These are phyloP conservation scores for Eristalis tenax DNA, from an alignment of 2,888 invertebrate species.

Conservation along the genomic window DNA sequence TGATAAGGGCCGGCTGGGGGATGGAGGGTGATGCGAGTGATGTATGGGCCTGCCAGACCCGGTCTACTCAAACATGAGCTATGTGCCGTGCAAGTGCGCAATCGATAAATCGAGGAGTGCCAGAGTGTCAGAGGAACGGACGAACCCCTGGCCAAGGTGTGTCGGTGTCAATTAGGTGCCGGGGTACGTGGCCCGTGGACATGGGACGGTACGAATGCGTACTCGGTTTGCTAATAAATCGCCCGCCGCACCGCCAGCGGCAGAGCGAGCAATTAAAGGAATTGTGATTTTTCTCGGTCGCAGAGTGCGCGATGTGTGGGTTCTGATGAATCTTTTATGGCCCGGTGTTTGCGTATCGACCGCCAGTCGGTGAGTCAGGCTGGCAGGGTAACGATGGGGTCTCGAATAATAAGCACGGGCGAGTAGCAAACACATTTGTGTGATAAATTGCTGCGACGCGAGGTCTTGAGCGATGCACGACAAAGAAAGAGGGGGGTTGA, in stretches of 20 bases:
- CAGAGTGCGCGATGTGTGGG: slow-evolving; percentile 1
- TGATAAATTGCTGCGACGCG: slow-evolving; percentile 50
- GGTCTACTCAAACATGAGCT: background rate
- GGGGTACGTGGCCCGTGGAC: background rate
- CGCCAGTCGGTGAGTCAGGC: slow-evolving; percentile 19
- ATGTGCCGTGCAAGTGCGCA: background rate
- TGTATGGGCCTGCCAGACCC: background rate
- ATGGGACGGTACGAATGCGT: slow-evolving; percentile 4
- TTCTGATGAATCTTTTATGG: slow-evolving; percentile 52
- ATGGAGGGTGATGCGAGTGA: background rate
- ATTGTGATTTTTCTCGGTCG: slow-evolving; percentile 22
- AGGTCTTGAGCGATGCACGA: background rate
- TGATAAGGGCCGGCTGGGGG: slow-evolving; percentile 24
- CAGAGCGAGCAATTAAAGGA: slow-evolving; percentile 25
- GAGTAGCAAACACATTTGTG: slow-evolving; percentile 6
- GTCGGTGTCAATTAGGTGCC: slow-evolving; percentile 5
- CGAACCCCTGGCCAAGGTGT: slow-evolving; percentile 15
- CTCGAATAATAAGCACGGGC: slow-evolving; percentile 33
- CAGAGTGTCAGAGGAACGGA: background rate
- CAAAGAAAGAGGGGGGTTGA: slow-evolving; percentile 11
- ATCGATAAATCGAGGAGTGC: slow-evolving; percentile 40
- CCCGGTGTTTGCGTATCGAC: slow-evolving; percentile 36
- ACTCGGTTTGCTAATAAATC: slow-evolving; percentile 39
- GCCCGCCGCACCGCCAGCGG: background rate
- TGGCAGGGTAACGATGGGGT: slow-evolving; percentile 16